Base-by-base conservation (phyloP, 2,797 vertebrate species). In the Bovichtus variegatus region DNA sequence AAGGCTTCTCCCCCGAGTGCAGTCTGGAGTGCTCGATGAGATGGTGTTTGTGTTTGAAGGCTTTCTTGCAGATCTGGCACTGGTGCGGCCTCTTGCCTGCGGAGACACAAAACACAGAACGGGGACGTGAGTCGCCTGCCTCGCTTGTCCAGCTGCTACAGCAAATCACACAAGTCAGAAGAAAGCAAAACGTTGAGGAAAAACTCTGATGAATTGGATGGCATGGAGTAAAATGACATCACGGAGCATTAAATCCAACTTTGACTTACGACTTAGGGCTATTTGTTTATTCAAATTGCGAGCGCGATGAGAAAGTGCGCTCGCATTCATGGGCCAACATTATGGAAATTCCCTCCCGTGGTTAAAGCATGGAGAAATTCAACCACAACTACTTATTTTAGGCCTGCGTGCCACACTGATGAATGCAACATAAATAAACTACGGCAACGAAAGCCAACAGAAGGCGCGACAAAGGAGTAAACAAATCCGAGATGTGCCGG, bases 61-160 rank as follows among this genome's bases (percentile, higher is more conserved):
- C 98, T 91, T 99, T 99, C 96, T 99, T 99, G 96, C 98, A 99
- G 94, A 99, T 99, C 94, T 99, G 97, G 94, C 98, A 99, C 93
- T 99, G 98, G 93, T 99, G 98, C 47, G 98, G 98, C 94, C 98
- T 96, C 93, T 99, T 99, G 93, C 98, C 98, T 99, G 95, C 1
- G 0, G 87, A 92, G 87, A 91, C 93, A 92, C 91, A 96, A 79
- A 92, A 92, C 50, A 85, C 11, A 81, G 18, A 73, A 19, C 21
- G 21, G 55, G 41, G 27, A 43, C 41, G 68, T 92, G 54, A 93
- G 87, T 76, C 6, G 34, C 4, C 34, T 40, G 82, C 57, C 12
- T 25, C 10, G 12, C 44, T 80, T 0, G 47, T 57, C 72, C 75
- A 43, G 65, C 63, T 60, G 46, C 81, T 58, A 81, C 86, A 89